Evolutionary conservation across 1,140 invertebrate species (phyloP), one percentile per base, ranked within the genome.

Genomic region (Neomicropteryx cornuta): DNA sequence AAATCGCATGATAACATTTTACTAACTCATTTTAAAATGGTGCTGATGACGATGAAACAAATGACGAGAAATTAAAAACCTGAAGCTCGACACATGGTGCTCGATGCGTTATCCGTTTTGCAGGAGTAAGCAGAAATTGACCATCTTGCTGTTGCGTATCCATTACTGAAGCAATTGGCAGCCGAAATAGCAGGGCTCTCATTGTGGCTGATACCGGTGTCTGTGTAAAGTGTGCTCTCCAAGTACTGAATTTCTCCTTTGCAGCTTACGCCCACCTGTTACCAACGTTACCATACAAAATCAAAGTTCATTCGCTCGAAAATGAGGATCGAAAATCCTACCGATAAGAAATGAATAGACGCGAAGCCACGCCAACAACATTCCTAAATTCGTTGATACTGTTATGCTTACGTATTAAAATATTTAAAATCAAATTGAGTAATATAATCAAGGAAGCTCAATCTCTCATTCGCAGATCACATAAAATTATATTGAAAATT

Each of bases 201-300:
- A 41, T 81, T 83, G 19, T 62, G 69, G 0, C 51, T 47, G 28
- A 43, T 62, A 0, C 83, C 83, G 2, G 59, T 54, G 52, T 86
- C 81, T 20, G 69, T 62, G 50, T 75, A 81, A 33, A 75, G 69
- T 1, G 60, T 60, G 2, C 65, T 48, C 24, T 76, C 60, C 3
- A 81, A 47, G 31, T 75, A 75, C 20, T 80, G 74, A 19, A 85
- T 76, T 21, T 71, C 57, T 3, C 81, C 83, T 1, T 61, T 56
- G 5, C 73, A 58, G 52, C 82, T 68, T 2, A 79, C 66, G 2
- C 72, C 77, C 10, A 76, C 54, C 58, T 79, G 68, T 41, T n/a
- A n/a, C n/a, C n/a, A n/a, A n/a, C n/a, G n/a, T n/a, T n/a, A n/a
- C 76, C 76, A 22, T 68, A 57, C 16, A 60, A 50, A 4, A 53